Base-by-base conservation (phyloP, 2,888 invertebrate genomes). In the Brachycybe producta region DNA sequence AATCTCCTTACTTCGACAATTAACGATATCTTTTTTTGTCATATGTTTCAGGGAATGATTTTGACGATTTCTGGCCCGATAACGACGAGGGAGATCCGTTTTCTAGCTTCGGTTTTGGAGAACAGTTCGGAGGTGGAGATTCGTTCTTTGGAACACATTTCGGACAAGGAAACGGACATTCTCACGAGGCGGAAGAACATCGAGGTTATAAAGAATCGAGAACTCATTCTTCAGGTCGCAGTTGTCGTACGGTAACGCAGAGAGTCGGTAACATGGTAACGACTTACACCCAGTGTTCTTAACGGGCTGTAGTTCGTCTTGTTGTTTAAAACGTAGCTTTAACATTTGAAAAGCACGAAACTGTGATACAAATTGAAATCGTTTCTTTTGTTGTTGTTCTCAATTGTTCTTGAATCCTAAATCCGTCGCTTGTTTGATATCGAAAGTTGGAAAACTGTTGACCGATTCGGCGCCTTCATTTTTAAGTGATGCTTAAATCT, bases 241-340 rank as follows among this genome's bases (percentile, higher is more conserved):
- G 52, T 5, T 66, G 66, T 51, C 55, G 52, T 30, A 66, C 65
- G 8, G 63, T 65, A 8, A 66, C 64, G 13, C 60, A 64, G 45
- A 54, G 59, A 54, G 56, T 60, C 23, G 65, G 65, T 15, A 65
- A 64, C 52, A 61, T 61, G 54, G 61, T 66, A 7, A 61, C 62
- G 19, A 63, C 65, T 1, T 64, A 62, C 51, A 66, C 65, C 11
- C 61, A 63, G 32, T 66, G 66, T 54, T 62, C 64, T n/a, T 65
- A 58, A n/a, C n/a, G n/a, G n/a, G n/a, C n/a, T n/a, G n/a, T n/a
- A n/a, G 58, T n/a, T n/a, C n/a, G n/a, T n/a, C n/a, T n/a, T n/a
- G n/a, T n/a, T n/a, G n/a, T n/a, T n/a, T n/a, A n/a, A n/a, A n/a
- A n/a, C n/a, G n/a, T n/a, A n/a, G n/a, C n/a, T n/a, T n/a, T n/a